Conservation (phyloP, 2,113 vertebrate species). For the Marcusenius ussheri region DNA sequence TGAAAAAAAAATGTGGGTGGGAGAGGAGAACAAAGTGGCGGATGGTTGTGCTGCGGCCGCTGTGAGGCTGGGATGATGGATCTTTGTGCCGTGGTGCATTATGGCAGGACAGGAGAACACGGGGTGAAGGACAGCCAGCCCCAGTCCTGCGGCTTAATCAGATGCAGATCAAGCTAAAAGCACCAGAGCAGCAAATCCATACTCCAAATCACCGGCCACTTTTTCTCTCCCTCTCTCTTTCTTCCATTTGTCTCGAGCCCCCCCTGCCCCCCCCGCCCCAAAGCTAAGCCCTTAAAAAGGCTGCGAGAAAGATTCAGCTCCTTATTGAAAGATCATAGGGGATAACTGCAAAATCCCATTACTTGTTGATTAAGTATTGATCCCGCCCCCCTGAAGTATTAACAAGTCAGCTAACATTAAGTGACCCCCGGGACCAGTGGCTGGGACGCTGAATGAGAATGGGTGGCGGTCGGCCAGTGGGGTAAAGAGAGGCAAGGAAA, state of each 20-base stretch:
- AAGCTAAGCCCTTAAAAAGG: constrained; percentile 60
- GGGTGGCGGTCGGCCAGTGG: constrained; percentile 29
- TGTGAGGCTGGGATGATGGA: constrained; percentile 52
- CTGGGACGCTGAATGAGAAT: constrained; percentile 35
- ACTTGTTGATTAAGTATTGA: constrained; percentile 99
- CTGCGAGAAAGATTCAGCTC: constrained; percentile 61
- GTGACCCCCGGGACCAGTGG: constrained; percentile 81
- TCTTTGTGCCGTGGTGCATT: constrained; percentile 60
- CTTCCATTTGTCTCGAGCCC: constrained; percentile 32
- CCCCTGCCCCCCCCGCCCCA: constrained; percentile 41
- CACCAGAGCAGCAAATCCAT: constrained; percentile 85
- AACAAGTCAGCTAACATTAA: constrained; percentile 97
- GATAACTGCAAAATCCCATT: constrained; percentile 96
- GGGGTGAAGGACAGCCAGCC: constrained; percentile 95
- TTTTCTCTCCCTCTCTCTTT: constrained; percentile 34
- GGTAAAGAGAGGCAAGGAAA: constrained; percentile 27
- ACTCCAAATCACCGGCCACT: constrained; percentile 46
- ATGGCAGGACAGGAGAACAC: constrained; percentile 72
- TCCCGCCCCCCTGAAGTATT: constrained; percentile 76
- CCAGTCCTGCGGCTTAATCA: constrained; percentile 71
- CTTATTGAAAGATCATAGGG: constrained; percentile 97
- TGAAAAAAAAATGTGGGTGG: constrained; percentile 25
- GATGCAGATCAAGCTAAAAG: constrained; percentile 83
- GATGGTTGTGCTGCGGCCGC: constrained; percentile 24
- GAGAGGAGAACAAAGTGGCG: constrained; percentile 55